phyloP scores from a whole-genome alignment of 2,888 invertebrate species.

The Silvanus unidentatus region DNA sequence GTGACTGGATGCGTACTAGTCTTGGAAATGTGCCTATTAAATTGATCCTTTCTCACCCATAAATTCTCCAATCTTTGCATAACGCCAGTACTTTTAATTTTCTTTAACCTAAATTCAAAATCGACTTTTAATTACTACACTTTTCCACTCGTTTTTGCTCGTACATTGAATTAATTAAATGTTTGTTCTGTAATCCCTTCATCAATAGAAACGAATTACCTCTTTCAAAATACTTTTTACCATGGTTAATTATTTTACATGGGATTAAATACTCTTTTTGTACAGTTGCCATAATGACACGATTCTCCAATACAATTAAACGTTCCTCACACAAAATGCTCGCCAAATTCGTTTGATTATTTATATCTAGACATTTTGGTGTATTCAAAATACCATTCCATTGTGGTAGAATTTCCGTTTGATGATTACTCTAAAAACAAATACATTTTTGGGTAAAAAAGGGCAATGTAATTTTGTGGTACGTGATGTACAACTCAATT shows the following conservation, averaged over 20 bases:
- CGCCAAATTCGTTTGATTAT: constrained; percentile 28
- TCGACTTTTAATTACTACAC: background rate
- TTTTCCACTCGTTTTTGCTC: background rate
- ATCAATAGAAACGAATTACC: constrained; percentile 31
- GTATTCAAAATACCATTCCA: constrained; percentile 41
- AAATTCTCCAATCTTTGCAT: constrained; percentile 40
- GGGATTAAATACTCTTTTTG: constrained; percentile 24
- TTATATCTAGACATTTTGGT: constrained; percentile 40
- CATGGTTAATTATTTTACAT: constrained; percentile 28
- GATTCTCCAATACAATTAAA: constrained; percentile 41
- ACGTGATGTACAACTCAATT: no score
- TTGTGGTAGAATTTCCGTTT: constrained; percentile 17
- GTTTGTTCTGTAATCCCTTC: constrained; percentile 29
- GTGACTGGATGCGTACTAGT: constrained; percentile 31
- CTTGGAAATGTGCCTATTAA: constrained; percentile 11
- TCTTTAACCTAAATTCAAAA: constrained; percentile 40
- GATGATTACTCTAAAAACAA: constrained; percentile 19
- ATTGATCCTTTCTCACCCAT: constrained; percentile 33
- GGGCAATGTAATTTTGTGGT: no score
- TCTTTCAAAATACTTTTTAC: constrained; percentile 26
- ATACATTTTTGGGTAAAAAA: background rate
- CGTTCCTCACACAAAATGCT: constrained; percentile 39
- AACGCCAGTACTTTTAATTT: constrained; percentile 40
- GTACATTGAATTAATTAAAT: constrained; percentile 1
- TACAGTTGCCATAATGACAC: constrained; percentile 36